These are phyloP conservation scores for Metopia argyrocephala DNA, from an alignment of 2,888 invertebrate species.

Conservation along the genomic window DNA sequence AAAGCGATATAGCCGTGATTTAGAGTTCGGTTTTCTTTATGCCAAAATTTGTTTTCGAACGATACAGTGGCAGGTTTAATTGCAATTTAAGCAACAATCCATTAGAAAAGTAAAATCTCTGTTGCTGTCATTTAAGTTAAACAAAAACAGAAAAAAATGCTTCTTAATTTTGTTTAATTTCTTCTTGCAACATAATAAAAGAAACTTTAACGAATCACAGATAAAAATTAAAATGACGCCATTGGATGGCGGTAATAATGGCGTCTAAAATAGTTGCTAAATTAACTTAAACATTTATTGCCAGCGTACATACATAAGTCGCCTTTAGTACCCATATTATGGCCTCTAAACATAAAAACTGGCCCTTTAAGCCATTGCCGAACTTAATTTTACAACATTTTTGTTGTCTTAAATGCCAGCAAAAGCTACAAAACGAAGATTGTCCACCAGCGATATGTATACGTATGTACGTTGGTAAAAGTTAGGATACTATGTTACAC, in stretches of 20 bases:
- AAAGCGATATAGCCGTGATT: too few relatives aligned
- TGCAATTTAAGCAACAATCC: neutral
- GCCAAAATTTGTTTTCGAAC: too few relatives aligned
- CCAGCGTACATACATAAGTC: slow-evolving; percentile 25
- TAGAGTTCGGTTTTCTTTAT: too few relatives aligned
- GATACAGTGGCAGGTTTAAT: too few relatives aligned
- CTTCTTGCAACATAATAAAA: neutral
- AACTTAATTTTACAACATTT: slow-evolving; percentile 43
- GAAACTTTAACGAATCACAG: slow-evolving; percentile 55
- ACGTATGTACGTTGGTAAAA: neutral
- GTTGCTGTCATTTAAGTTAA: neutral
- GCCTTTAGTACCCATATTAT: neutral
- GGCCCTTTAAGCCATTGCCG: slow-evolving; percentile 45
- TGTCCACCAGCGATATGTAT: slow-evolving; percentile 40
- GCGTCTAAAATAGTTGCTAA: slow-evolving; percentile 71
- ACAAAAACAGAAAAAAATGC: neutral
- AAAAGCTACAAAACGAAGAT: slow-evolving; percentile 23
- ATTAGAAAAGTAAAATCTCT: neutral
- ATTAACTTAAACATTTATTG: slow-evolving; percentile 62
- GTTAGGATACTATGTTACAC: neutral
- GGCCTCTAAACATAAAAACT: slow-evolving; percentile 26
- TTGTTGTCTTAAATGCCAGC: slow-evolving; percentile 25
- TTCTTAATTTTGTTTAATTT: neutral
- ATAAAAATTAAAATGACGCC: slow-evolving; percentile 77
- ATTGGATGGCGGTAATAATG: slow-evolving; percentile 74